phyloP scores from a whole-genome alignment of 2,888 invertebrate species.

The Mycalesis mineus region DNA sequence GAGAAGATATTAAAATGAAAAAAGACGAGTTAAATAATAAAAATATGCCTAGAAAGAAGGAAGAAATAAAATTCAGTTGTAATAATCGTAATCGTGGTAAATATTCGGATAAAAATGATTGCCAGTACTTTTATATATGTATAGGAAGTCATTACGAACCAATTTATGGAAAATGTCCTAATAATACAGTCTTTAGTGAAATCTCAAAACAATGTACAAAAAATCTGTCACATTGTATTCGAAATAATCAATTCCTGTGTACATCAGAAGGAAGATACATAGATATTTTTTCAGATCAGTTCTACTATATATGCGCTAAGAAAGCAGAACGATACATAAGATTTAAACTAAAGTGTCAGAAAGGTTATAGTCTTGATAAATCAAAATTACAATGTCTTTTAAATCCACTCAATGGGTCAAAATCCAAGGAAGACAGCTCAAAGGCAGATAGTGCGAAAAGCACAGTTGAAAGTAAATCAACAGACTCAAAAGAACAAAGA shows the following conservation, averaged over 20 bases:
- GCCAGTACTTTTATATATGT: constrained; percentile 75
- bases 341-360: constrained; percentile 61
- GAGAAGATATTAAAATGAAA: neutral
- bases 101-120: constrained; percentile 66
- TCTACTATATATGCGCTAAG: constrained; percentile 65
- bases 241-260: constrained; percentile 71
- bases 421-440: constrained; percentile 25
- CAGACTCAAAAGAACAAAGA: constrained; percentile 17
- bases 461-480: constrained; percentile 23
- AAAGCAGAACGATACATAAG: constrained; percentile 44
- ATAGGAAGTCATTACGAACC: constrained; percentile 44
- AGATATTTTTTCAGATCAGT: constrained; percentile 52
- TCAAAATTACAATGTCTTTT: constrained; percentile 46
- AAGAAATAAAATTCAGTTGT: constrained; percentile 39
- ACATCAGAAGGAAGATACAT: constrained; percentile 58
- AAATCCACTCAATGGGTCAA: constrained; percentile 23
- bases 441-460: constrained; percentile 37
- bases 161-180: constrained; percentile 54
- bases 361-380: constrained; percentile 54
- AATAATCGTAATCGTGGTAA: constrained; percentile 51
- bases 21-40: neutral
- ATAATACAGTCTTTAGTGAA: constrained; percentile 65
- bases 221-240: constrained; percentile 66
- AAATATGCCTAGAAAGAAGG: neutral
- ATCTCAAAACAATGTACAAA: constrained; percentile 65